These are phyloP conservation scores for Atopsyche davidsoni DNA, from an alignment of 1,140 invertebrate genomes.

Conservation along the genomic window DNA sequence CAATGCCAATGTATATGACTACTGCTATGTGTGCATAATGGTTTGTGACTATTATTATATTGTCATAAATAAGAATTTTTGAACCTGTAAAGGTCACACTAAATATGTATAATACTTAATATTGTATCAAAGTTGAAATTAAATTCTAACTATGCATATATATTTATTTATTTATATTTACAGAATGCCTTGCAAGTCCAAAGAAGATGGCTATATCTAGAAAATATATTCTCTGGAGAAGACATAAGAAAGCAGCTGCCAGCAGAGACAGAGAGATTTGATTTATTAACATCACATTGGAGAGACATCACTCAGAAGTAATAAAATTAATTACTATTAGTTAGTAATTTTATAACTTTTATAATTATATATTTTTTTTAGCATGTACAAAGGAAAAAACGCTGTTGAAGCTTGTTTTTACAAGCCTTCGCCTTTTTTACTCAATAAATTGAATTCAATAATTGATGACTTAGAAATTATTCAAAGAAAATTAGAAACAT, in stretches of 20 bases:
- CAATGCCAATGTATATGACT: too few relatives aligned
- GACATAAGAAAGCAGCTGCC: constrained; percentile 80
- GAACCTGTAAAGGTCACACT: too few relatives aligned
- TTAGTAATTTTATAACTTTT: constrained; percentile 10
- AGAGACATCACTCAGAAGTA: constrained; percentile 60
- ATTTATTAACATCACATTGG: constrained; percentile 65
- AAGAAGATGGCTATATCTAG: constrained; percentile 73
- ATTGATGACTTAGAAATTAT: constrained; percentile 60
- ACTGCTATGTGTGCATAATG: too few relatives aligned
- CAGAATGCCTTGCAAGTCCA: constrained; percentile 65
- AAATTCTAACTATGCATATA: too few relatives aligned
- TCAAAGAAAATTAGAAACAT: constrained; percentile 69
- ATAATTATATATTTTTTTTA: constrained; percentile 28
- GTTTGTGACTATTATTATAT: too few relatives aligned
- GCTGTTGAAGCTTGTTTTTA: constrained; percentile 52
- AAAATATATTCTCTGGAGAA: constrained; percentile 79
- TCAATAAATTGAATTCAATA: constrained; percentile 58
- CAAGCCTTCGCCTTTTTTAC: constrained; percentile 51
- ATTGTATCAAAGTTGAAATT: too few relatives aligned
- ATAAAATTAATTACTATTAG: constrained; percentile 6
- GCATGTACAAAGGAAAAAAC: constrained; percentile 49
- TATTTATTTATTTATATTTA: background rate
- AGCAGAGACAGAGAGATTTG: constrained; percentile 68
- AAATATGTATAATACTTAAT: too few relatives aligned
- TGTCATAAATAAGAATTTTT: too few relatives aligned